phyloP scores from a whole-genome alignment of 2,797 vertebrate genomes.

The Pseudotriccus pelzelni region DNA sequence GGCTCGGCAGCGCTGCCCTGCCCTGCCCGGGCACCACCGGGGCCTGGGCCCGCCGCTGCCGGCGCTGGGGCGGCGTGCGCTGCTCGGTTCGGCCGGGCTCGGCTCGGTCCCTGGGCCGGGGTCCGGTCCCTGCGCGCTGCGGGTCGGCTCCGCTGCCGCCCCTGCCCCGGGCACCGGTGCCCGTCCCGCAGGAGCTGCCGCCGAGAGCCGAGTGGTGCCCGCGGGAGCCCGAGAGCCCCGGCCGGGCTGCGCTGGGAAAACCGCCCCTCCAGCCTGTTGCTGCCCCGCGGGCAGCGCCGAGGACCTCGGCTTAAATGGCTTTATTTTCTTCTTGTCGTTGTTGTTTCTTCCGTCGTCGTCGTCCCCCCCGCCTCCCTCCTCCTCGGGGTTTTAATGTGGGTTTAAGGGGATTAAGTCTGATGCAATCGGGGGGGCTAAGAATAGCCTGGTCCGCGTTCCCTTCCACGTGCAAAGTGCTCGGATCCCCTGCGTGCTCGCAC shows the following conservation, averaged over 20 bases:
- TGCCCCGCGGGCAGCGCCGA: not conserved
- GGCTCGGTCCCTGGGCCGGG: not conserved
- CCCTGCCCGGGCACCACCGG: not conserved
- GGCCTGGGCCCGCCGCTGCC: not conserved
- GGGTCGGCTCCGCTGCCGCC: not conserved
- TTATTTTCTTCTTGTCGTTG: not conserved
- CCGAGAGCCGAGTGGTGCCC: not conserved
- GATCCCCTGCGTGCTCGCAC: not conserved
- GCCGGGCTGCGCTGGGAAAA: not conserved
- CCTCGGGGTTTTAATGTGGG: not conserved
- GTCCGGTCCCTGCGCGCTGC: not conserved
- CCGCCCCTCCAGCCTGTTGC: not conserved
- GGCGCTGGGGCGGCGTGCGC: not conserved
- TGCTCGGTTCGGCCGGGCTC: too few species aligned
- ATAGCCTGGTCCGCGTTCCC: not conserved
- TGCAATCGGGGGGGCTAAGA: not conserved
- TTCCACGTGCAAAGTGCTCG: not conserved
- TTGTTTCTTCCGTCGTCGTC: too few species aligned
- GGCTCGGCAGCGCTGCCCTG: not conserved
- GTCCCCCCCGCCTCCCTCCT: too few species aligned
- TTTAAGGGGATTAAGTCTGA: not conserved
- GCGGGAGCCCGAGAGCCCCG: not conserved
- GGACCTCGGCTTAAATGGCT: not conserved
- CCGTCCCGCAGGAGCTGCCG: not conserved
- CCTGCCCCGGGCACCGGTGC: not conserved